Conservation (phyloP, 23 tunicate species). For the Ascidia mentula region DNA sequence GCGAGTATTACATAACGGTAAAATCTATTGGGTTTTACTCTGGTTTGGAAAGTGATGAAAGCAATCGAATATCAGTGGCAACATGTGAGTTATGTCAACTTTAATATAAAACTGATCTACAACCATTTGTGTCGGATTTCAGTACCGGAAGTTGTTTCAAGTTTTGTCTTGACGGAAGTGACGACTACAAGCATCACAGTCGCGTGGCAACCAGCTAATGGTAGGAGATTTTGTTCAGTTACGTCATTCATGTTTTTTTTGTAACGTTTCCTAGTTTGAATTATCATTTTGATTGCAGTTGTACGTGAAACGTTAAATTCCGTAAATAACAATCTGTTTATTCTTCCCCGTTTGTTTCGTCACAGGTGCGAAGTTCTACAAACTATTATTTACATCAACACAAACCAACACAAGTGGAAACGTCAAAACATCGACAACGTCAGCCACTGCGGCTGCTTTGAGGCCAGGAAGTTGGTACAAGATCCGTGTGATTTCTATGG, state of each 20-base stretch:
- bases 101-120: too few relatives aligned
- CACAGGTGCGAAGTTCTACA: neutral
- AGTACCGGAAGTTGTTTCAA: slow-evolving; percentile 25
- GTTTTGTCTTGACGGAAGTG: slow-evolving; percentile 2
- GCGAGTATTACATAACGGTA: neutral
- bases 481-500: slow-evolving; percentile 48
- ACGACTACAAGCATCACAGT: slow-evolving; percentile 30
- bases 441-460: slow-evolving; percentile 16
- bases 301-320: too few relatives aligned
- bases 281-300: too few relatives aligned
- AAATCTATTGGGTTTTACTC: slow-evolving; percentile 16
- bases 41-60: slow-evolving; percentile 6
- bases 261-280: too few relatives aligned
- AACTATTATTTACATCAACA: neutral
- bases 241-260: too few relatives aligned
- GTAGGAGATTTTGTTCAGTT: too few relatives aligned
- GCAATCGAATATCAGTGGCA: neutral
- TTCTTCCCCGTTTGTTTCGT: too few relatives aligned
- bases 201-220: slow-evolving; percentile 22
- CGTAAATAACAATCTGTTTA: too few relatives aligned
- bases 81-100: slow-evolving; percentile 20
- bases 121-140: too few relatives aligned
- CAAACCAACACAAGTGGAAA: neutral
- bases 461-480: slow-evolving; percentile 41
- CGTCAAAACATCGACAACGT: neutral